These are phyloP conservation scores for Drosophila jambulina DNA, from an alignment of 1,140 invertebrate genomes.

Conservation along the genomic window DNA sequence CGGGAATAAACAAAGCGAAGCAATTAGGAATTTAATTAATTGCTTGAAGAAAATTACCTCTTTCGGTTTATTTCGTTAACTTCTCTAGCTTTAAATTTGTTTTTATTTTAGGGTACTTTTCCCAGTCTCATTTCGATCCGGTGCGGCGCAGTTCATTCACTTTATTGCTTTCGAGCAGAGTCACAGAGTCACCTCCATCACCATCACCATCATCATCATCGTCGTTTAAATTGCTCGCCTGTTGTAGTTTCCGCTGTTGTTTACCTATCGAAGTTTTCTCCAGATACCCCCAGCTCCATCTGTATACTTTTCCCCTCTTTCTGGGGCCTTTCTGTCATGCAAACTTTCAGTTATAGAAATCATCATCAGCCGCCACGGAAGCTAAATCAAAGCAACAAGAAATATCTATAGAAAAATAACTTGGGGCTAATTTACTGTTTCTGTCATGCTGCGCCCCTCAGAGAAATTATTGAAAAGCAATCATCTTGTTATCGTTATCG, in stretches of 20 bases:
- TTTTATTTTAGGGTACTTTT: conserved; percentile 19
- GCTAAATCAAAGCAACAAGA: conserved; percentile 51
- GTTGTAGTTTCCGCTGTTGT: conserved; percentile 52
- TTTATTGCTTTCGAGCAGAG: conserved; percentile 46
- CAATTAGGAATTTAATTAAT: conserved; percentile 53
- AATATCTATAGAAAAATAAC: conserved; percentile 28
- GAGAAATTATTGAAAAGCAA: conserved; percentile 71
- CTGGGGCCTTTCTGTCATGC: conserved; percentile 54
- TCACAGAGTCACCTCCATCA: conserved; percentile 23
- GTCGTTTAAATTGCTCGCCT: conserved; percentile 46
- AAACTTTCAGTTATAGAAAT: conserved; percentile 69
- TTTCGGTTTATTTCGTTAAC: background rate
- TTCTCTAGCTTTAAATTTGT: background rate
- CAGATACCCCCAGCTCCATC: conserved; percentile 2
- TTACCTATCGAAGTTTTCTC: conserved; percentile 38
- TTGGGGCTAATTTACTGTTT: conserved; percentile 53
- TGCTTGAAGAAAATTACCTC: conserved; percentile 8
- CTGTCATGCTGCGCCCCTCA: conserved; percentile 51
- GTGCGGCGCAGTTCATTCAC: conserved; percentile 61
- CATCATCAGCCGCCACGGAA: conserved; percentile 60
- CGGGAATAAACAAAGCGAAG: conserved; percentile 14
- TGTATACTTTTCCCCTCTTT: conserved; percentile 3
- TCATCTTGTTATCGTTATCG: conserved; percentile 71
- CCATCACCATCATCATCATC: conserved; percentile 23
- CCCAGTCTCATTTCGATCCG: conserved; percentile 9